These are phyloP conservation scores for Heliconius ethilla DNA, from an alignment of 2,888 invertebrate genomes.

Conservation along the genomic window DNA sequence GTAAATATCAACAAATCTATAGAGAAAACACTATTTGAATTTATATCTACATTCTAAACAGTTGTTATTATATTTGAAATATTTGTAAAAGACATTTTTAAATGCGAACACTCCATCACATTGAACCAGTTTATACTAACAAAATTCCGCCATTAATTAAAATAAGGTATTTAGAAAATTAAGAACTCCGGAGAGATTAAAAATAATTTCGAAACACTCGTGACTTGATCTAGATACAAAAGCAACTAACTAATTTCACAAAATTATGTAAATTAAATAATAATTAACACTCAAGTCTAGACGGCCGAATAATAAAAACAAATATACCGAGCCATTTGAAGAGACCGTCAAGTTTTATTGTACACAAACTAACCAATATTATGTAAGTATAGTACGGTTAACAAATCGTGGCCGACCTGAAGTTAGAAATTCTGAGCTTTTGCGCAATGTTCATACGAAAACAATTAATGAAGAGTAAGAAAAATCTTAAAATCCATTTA, in stretches of 20 bases:
- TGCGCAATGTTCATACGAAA: too few species aligned
- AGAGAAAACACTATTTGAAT: not conserved
- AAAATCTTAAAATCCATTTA: too few species aligned
- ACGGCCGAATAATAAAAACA: conserved; percentile 18
- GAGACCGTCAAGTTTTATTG: conserved; percentile 10
- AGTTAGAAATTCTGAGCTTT: too few species aligned
- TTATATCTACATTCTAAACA: not conserved
- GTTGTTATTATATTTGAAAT: not conserved
- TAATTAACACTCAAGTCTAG: not conserved
- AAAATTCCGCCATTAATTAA: not conserved
- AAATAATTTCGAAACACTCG: conserved; percentile 5
- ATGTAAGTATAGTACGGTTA: not conserved
- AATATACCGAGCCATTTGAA: conserved; percentile 2
- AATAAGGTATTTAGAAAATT: not conserved
- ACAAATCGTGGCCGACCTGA: not conserved
- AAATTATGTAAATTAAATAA: conserved; percentile 17
- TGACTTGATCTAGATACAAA: not conserved
- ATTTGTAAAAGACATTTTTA: not conserved
- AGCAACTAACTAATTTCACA: conserved; percentile 13
- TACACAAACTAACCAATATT: conserved; percentile 13
- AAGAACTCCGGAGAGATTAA: not conserved
- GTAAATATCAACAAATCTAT: not conserved
- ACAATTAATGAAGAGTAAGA: too few species aligned
- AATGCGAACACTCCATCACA: not conserved
- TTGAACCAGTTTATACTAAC: not conserved